phyloP scores from a whole-genome alignment of 2,797 vertebrate genomes.

The Takifugu ocellatus region DNA sequence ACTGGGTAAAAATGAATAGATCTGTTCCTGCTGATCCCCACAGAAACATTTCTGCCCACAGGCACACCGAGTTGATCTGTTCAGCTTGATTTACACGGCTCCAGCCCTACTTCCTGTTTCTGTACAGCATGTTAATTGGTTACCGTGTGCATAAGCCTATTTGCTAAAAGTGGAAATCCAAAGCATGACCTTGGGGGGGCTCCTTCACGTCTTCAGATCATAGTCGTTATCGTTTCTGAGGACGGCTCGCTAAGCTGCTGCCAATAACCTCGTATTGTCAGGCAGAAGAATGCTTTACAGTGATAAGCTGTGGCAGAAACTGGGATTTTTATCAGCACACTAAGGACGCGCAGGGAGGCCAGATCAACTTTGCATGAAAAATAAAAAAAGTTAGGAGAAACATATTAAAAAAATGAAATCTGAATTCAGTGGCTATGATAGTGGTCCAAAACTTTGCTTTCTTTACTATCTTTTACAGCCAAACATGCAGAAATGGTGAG shows the following conservation, averaged over 20 bases:
- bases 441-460: conserved; percentile 5
- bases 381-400: conserved; percentile 29
- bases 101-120: conserved; percentile 20
- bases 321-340: conserved; percentile 61
- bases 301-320: conserved; percentile 65
- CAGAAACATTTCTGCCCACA: conserved; percentile 27
- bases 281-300: conserved; percentile 37
- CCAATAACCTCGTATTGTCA: conserved; percentile 54
- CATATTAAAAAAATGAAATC: background rate
- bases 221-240: conserved; percentile 48
- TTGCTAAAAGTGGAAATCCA: conserved; percentile 36
- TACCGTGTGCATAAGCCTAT: conserved; percentile 4
- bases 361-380: conserved; percentile 45
- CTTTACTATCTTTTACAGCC: background rate
- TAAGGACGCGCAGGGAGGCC: conserved; percentile 28
- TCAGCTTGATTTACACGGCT: conserved; percentile 31
- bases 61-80: conserved; percentile 21
- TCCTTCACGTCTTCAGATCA: conserved; percentile 16
- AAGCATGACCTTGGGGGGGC: conserved; percentile 24
- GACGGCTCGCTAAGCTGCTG: conserved; percentile 46
- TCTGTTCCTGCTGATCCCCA: conserved; percentile 28
- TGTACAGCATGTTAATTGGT: conserved; percentile 28
- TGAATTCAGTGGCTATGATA: background rate
- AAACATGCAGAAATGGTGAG: background rate
- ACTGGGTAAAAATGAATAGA: conserved; percentile 29